A percentile compares a stretch with the other conserved stretches of the same genome.
Conservation (phyloP, 2,113 vertebrate genomes). For the Dasyornis broadbenti region DNA sequence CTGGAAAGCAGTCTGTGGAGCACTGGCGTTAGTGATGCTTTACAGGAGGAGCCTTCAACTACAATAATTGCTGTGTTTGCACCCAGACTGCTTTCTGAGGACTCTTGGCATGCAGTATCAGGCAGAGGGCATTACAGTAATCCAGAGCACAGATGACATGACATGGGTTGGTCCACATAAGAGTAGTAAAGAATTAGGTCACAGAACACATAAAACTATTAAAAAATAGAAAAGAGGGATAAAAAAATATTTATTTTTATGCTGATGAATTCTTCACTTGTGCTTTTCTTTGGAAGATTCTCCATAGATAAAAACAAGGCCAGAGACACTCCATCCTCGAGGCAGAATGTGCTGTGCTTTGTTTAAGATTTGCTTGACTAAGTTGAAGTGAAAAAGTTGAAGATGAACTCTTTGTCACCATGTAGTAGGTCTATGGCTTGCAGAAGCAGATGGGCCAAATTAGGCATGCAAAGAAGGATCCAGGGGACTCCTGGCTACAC, state of each 20-base stretch:
- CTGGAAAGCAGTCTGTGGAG: neutral
- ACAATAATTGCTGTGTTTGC: neutral
- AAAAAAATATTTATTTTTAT: neutral
- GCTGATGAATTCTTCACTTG: neutral
- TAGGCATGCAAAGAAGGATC: slow-evolving; percentile 26
- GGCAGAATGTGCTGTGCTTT: neutral
- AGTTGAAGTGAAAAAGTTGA: neutral
- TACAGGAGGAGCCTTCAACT: neutral
- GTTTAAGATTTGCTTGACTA: neutral
- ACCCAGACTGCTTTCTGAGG: neutral
- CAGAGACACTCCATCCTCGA: neutral
- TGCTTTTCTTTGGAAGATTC: slow-evolving; percentile 1
- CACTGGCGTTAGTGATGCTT: neutral
- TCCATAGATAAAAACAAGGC: neutral
- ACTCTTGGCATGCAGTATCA: neutral
- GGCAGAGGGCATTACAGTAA: neutral
- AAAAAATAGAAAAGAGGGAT: neutral
- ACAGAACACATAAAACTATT: neutral
- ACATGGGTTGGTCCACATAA: neutral
- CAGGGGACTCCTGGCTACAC: neutral
- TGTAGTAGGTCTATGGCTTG: neutral
- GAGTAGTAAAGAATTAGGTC: neutral
- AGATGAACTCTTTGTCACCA: neutral
- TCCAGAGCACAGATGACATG: neutral
- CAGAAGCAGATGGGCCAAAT: neutral